phyloP scores from a whole-genome alignment of 2,888 invertebrate species.

The Caradrina kadenii region DNA sequence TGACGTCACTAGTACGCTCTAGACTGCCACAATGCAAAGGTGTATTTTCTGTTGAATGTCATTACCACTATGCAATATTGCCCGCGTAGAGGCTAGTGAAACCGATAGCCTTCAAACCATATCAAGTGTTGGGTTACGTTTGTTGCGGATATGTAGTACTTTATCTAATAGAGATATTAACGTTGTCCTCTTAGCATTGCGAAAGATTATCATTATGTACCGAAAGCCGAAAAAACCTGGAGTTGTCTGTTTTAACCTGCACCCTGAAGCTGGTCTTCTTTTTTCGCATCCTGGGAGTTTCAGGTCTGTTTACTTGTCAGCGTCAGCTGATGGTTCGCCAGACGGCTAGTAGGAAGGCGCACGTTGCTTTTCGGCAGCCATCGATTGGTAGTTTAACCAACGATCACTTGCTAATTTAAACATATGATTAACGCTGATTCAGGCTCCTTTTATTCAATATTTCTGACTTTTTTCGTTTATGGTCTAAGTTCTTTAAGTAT shows the following conservation, averaged over 20 bases:
- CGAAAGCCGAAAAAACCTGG: not conserved
- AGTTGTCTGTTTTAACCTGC: not conserved
- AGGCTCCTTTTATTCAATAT: too few relatives aligned
- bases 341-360: too few relatives aligned
- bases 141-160: not conserved
- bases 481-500: too few relatives aligned
- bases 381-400: not conserved
- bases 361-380: not conserved
- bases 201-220: not conserved
- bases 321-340: too few relatives aligned
- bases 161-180: too few relatives aligned
- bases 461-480: too few relatives aligned
- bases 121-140: constrained; percentile 4
- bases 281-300: not conserved
- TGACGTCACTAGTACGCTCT: constrained; percentile 71
- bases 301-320: not conserved
- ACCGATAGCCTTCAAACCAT: constrained; percentile 16
- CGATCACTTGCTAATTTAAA: not conserved
- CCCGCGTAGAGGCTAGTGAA: constrained; percentile 3
- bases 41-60: constrained; percentile 41
- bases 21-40: constrained; percentile 32
- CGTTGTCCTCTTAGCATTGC: too few relatives aligned
- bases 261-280: not conserved
- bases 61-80: constrained; percentile 14
- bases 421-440: too few relatives aligned